These are phyloP conservation scores for Pelecanoides urinatrix DNA, from an alignment of 2,113 vertebrate genomes.

Conservation along the genomic window DNA sequence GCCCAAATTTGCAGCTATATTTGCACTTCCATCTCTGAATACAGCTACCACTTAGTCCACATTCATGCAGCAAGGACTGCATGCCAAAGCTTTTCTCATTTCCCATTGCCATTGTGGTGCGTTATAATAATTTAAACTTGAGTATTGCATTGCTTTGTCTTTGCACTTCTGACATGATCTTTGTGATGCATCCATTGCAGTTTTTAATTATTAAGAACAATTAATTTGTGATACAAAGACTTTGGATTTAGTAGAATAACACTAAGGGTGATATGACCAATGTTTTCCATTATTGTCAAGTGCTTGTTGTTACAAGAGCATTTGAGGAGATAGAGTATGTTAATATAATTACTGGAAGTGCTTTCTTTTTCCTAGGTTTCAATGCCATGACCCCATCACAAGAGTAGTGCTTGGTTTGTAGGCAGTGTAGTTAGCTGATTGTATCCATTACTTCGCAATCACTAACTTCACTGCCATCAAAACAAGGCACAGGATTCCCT, in stretches of 20 bases:
- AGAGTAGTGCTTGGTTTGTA: slow-evolving; percentile 82
- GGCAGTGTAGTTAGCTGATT: slow-evolving; percentile 95
- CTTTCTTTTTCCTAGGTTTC: not conserved
- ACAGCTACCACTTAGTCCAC: not conserved
- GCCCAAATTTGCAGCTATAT: not conserved
- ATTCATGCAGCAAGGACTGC: not conserved
- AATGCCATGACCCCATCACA: not conserved
- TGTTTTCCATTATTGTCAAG: not conserved
- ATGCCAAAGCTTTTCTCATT: not conserved
- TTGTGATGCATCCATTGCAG: not conserved
- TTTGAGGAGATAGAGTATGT: not conserved
- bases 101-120: not conserved
- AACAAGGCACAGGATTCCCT: slow-evolving; percentile 74
- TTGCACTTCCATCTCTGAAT: not conserved
- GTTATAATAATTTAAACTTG: not conserved
- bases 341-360: not conserved
- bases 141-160: not conserved
- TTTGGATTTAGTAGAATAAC: not conserved
- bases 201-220: not conserved
- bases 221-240: not conserved
- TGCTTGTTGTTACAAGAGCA: not conserved
- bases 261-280: not conserved
- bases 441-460: slow-evolving; percentile 74
- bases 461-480: slow-evolving; percentile 88
- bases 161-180: not conserved